Conservation (phyloP, 2,888 invertebrate species). For the Cryptops parisi region DNA sequence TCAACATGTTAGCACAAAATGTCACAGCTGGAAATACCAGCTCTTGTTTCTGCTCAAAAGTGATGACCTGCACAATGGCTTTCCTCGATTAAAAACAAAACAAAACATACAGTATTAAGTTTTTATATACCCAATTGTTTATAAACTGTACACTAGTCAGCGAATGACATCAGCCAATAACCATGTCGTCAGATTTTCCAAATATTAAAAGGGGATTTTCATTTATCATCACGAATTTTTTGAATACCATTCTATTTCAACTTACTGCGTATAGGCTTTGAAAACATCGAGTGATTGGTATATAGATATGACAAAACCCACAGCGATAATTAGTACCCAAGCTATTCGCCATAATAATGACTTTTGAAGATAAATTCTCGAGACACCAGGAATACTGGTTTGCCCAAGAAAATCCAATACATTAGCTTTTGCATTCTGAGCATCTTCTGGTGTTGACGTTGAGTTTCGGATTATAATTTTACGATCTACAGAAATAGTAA, state of each 20-base stretch:
- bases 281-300: conserved; percentile 1
- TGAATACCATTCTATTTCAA: not conserved
- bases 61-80: not conserved
- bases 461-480: no score
- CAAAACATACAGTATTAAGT: not conserved
- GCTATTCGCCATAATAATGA: conserved; percentile 1
- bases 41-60: not conserved
- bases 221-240: no score
- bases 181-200: no score
- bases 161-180: no score
- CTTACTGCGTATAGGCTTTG: conserved; percentile 1
- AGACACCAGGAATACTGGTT: conserved; percentile 4
- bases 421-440: not conserved
- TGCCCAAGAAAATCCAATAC: not conserved
- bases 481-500: no score
- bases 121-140: not conserved
- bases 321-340: not conserved
- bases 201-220: no score
- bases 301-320: not conserved
- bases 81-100: not conserved
- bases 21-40: conserved; percentile 6
- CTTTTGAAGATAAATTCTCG: conserved; percentile 1
- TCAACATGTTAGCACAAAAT: conserved; percentile 7
- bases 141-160: no score
- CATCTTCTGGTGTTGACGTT: no score